Evolutionary conservation across 37 sponge, comb jelly and placozoan species (phyloP), one percentile per base, ranked within the genome.

Genomic region (Aphrocallistes beatrix): DNA sequence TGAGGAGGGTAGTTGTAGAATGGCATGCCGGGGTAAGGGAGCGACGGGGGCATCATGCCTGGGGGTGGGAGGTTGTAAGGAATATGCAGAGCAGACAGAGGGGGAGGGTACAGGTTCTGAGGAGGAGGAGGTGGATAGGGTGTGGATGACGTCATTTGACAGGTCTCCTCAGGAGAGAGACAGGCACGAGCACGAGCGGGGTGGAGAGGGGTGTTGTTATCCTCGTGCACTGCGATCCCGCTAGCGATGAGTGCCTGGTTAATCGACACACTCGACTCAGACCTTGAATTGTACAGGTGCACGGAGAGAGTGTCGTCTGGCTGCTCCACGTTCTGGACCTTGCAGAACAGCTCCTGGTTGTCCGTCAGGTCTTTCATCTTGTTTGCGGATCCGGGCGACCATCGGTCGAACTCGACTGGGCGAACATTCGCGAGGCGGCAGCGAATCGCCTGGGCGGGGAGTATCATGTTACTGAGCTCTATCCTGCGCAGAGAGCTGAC

Each of bases 401-500:
- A 60, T 13, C 75, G 75, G 8, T 88, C 88, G 37, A 84, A 42
- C 10, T 88, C 88, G 17, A 86, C 84, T 38, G 92, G 92, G 40
- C 83, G 85, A 28, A 92, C 50, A 37, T 92, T 88, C 32, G 90
- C 88, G 51, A 92, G 75, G 0, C 92, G 38, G 51, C 90, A 88
- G 37, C 85, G 37, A 1, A 92, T 19, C 6, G 83, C 85, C 84
- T 92, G 92, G 0, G 90, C 90, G 17, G 92, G 90, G 36, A 92
- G 87, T 0, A 51, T 19, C 81, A 92, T 51, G 28, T 92, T 88
- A 39, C 86, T 81, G 0, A 86, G 51, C 51, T 84, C 90, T 0
- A 85, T 49, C 25, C 47, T 38, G 19, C 87, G 81, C 25, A 92
- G 45, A 30, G 84, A 50, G 84, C 39, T 81, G 0, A 36, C 21